phyloP scores from a whole-genome alignment of 1,140 invertebrate genomes.

The Drosophila sucinea region DNA sequence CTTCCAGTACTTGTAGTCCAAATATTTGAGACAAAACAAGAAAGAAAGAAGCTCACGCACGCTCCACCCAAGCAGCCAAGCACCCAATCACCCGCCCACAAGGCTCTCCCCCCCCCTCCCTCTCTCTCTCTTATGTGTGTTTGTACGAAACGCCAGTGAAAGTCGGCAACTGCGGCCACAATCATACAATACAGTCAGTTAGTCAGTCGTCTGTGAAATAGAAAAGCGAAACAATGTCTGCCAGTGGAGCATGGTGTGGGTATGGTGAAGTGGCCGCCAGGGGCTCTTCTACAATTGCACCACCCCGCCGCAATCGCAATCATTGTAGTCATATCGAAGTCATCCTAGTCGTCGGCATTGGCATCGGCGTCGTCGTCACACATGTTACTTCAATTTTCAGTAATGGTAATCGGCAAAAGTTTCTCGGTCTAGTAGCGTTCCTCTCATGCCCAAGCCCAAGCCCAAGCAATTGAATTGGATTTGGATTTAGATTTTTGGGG shows the following conservation, averaged over 20 bases:
- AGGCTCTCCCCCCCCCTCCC: background rate
- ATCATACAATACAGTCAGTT: constrained; percentile 12
- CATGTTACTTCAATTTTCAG: constrained; percentile 76
- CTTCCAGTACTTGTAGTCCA: constrained; percentile 31
- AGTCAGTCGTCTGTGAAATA: constrained; percentile 76
- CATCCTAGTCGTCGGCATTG: background rate
- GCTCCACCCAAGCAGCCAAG: background rate
- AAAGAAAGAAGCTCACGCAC: constrained; percentile 52
- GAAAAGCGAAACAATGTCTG: constrained; percentile 72
- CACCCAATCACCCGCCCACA: background rate
- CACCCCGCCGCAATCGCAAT: background rate
- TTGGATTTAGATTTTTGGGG: constrained; percentile 41
- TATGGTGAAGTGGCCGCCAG: constrained; percentile 52
- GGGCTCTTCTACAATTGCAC: constrained; percentile 57
- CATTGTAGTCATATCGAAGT: constrained; percentile 8
- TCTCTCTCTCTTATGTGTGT: constrained; percentile 32
- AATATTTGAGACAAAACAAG: constrained; percentile 65
- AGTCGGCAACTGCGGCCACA: constrained; percentile 53
- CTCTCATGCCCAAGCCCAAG: background rate
- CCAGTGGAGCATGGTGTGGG: background rate
- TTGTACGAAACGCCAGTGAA: constrained; percentile 51
- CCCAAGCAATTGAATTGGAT: constrained; percentile 41
- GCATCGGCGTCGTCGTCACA: constrained; percentile 48
- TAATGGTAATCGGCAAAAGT: constrained; percentile 67
- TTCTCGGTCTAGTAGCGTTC: constrained; percentile 12